Evolutionary conservation across 1,140 invertebrate genomes (phyloP), one percentile per base, ranked within the genome.

Genomic region (Dolichoris vasculosae): DNA sequence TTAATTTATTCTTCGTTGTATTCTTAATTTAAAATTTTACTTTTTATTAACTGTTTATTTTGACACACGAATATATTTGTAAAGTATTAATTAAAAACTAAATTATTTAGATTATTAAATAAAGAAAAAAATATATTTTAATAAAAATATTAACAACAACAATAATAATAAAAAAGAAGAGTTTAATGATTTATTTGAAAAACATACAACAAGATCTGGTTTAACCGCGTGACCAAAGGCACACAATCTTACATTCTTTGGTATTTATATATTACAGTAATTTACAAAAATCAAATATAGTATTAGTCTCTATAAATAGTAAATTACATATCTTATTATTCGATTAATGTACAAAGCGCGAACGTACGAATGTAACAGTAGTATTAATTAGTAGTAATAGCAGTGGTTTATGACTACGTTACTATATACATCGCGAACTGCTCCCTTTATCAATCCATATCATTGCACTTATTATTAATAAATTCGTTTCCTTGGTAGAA

Each of bases 211-310:
- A 91, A 92, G 89, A 91, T 89, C 88, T 86, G 82, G 86, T 89
- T 90, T 89, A 91, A 90, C 88, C 90, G 90, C 91, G 91, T 91
- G 91, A 90, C 90, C 89, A 91, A 91, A 92, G 91, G 91, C 91
- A 91, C 91, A 91, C 91, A 90, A 90, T 90, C 86, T 88, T 89
- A 89, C 88, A 91, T 88, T 87, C 78, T 84, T 91, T 86, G 78
- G 84, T 83, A 83, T 83, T 79, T 67, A 82, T 84, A 82, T 90
- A 88, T 88, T 91, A 91, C 88, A 91, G 84, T 89, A 89, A 90
- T 92, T 90, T 92, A 92, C 91, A 92, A 91, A 87, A 91, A 92
- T 92, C 89, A 92, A 91, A 85, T 82, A 84, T 90, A 88, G 88
- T 86, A 78, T 85, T 89, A 90, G 85, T 91, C 67, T 91, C 85